Conservation (phyloP, 2,797 vertebrate species). For the Australoheros facetus region DNA sequence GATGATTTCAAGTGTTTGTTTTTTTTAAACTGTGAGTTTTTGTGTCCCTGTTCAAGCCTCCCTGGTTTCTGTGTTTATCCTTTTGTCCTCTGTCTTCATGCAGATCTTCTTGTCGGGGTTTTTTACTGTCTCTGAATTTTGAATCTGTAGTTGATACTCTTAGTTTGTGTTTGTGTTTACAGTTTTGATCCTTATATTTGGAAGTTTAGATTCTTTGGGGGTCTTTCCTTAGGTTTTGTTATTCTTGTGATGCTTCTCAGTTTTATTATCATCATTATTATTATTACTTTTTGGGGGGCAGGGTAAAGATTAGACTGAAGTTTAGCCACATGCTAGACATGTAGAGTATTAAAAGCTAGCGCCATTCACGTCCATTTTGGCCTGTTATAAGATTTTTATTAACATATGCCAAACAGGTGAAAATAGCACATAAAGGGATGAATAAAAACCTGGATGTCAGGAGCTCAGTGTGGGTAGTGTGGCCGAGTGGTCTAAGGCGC, state of each 20-base stretch:
- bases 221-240: background rate
- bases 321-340: background rate
- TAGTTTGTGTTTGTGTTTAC: background rate
- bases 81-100: background rate
- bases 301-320: background rate
- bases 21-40: background rate
- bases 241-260: background rate
- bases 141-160: background rate
- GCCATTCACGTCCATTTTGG: background rate
- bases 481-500: constrained; percentile 99
- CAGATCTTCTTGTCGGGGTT: background rate
- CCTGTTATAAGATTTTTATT: background rate
- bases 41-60: too few relatives aligned
- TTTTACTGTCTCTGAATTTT: background rate
- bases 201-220: background rate
- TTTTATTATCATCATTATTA: too few relatives aligned
- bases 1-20: background rate
- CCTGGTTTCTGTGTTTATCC: background rate
- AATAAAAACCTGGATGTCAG: background rate
- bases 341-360: background rate
- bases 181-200: too few relatives aligned
- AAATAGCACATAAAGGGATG: background rate
- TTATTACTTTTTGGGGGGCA: too few relatives aligned
- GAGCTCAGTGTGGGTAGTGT: constrained; percentile 56
- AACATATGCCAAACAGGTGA: background rate